Conservation (phyloP, 2,797 vertebrate species). For the Eulemur coronatus region DNA sequence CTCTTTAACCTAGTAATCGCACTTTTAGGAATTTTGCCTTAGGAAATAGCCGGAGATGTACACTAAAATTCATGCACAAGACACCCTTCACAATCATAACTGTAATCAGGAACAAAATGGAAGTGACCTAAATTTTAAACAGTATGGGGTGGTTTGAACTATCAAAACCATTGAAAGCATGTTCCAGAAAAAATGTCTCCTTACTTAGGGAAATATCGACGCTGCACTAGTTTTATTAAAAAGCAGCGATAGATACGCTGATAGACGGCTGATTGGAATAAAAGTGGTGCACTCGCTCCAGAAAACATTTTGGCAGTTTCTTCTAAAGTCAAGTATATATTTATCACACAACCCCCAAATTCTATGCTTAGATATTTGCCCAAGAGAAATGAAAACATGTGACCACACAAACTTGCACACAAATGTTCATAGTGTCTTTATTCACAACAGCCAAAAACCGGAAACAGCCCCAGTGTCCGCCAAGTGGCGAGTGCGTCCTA, state of each 20-base stretch:
- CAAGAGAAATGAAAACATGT: neutral
- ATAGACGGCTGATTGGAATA: neutral
- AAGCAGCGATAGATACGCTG: neutral
- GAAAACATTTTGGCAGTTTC: neutral
- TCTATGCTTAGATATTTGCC: neutral
- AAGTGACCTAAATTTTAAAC: neutral
- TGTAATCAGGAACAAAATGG: neutral
- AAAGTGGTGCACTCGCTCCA: too few relatives aligned
- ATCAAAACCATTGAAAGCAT: neutral
- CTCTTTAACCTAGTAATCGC: neutral
- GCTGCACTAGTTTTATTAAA: neutral
- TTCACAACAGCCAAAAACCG: neutral
- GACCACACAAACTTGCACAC: neutral
- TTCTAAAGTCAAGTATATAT: neutral
- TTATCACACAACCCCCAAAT: neutral
- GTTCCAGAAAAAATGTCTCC: neutral
- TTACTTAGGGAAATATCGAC: neutral
- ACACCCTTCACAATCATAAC: neutral
- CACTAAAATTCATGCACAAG: neutral
- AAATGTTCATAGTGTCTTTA: neutral
- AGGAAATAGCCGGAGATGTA: neutral
- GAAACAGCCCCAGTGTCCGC: neutral
- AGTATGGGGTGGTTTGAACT: neutral
- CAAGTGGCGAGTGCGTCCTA: neutral
- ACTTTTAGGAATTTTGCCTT: neutral